Evolutionary conservation across 2,113 vertebrate species (phyloP), one percentile per base, ranked within the genome.

Genomic region (Atherinomorus stipes): DNA sequence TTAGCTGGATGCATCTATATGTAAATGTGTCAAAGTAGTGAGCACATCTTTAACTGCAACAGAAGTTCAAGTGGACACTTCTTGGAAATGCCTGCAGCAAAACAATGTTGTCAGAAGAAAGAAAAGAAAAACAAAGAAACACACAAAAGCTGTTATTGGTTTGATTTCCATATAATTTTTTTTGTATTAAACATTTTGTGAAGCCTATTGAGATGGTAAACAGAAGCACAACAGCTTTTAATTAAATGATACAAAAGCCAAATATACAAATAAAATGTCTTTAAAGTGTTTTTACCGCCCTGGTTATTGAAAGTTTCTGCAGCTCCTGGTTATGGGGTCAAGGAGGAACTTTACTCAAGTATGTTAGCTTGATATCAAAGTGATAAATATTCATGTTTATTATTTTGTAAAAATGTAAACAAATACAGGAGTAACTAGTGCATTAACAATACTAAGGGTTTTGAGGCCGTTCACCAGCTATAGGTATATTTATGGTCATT

Each of bases 401-500:
- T 7, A 34, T 31, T 16, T 7, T 64, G 1, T 5, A 4, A 4
- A 15, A 13, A 42, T 42, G 12, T 16, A 42, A 42, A 16, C 40
- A 42, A 52, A 11, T 37, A 18, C 28, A 50, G 37, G 51, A 56
- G 21, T 49, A 18, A 11, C 18, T 19, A 56, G 52, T 2, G 47
- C 16, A 51, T 31, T 40, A 38, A 68, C 12, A 62, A 34, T 40
- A 38, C 10, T 22, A 11, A 71, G 49, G 44, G 59, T 52, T 69
- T 37, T 18, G 52, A 25, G 22, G 22, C 25, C 37, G 16, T 64
- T 73, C 11, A 51, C 26, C 47, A 9, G 38, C 38, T 53, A 26
- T 61, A n/a, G n/a, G n/a, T n/a, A 56, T 44, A 68, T 78, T 49
- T 68, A 15, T 11, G 57, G 38, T 18, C 10, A 34, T 37, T 8